Base-by-base conservation (phyloP, 2,888 invertebrate species). In the Formica aserva region DNA sequence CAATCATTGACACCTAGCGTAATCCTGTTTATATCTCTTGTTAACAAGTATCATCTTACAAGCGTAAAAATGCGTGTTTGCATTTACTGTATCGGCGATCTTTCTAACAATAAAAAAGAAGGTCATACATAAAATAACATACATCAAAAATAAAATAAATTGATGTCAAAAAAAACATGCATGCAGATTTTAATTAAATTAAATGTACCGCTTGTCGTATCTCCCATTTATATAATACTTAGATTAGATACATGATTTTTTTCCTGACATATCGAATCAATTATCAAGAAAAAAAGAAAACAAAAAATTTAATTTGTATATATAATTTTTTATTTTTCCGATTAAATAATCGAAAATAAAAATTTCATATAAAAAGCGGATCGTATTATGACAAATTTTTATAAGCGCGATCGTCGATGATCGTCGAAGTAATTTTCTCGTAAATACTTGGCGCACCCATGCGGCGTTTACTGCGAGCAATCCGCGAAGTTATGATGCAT, bases 391-490 rank as follows among this genome's bases (percentile, higher is more conserved):
- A n/a, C 48, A 48, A 48, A 48, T n/a, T 3, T 41, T 29, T 18
- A 26, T 38, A n/a, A 15, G n/a, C n/a, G 55, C 26, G 66, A 62
- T 45, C 41, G 45, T 65, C 52, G 13, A 76, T 18, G 52, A 65
- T 77, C 15, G 22, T 76, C n/a, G 45, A 22, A 45, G 45, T 75
- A 65, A 75, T 75, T 75, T 11, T 15, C 65, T 65, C 35, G 32
- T 65, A 65, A 75, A 75, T 75, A 63, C n/a, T n/a, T n/a, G 67
- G 67, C 76, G n/a, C 76, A 67, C n/a, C 55, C 76, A 55, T 13
- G 41, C 41, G 38, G 11, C 48, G 26, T 66, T 65, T 22, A 65
- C 6, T 26, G 38, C 66, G 35, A 52, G 38, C 32, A 63, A 32
- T 15, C n/a, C 32, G 22, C 13, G 52, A 2, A 52, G 38, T 76